These are phyloP conservation scores for Sialia sialis DNA, from an alignment of 2,113 vertebrate species.

Conservation along the genomic window DNA sequence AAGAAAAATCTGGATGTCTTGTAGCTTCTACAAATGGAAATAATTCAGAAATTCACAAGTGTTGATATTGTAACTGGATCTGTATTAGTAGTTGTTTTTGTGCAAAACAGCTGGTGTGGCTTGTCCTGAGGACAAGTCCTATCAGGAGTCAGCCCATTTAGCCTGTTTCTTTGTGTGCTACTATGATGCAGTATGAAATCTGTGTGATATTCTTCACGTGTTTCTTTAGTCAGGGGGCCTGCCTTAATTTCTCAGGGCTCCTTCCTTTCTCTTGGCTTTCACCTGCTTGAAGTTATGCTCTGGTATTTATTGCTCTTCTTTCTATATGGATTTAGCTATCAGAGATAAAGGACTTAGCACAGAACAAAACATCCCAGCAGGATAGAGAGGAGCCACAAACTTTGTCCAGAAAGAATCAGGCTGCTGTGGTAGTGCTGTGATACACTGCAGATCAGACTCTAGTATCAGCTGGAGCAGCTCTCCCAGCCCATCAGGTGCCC, in stretches of 20 bases:
- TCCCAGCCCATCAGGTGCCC: not conserved
- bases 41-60: not conserved
- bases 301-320: not conserved
- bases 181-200: not conserved
- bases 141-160: not conserved
- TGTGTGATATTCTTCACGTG: not conserved
- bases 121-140: not conserved
- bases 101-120: not conserved
- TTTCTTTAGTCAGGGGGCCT: not conserved
- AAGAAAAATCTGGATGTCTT: not conserved
- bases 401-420: not conserved
- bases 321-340: not conserved
- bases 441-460: not conserved
- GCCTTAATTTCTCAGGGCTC: not conserved
- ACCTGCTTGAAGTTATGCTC: not conserved
- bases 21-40: not conserved
- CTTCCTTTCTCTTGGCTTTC: not conserved
- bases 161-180: not conserved
- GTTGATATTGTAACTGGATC: not conserved
- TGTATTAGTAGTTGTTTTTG: not conserved
- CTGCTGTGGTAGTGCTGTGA: not conserved
- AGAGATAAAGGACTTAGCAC: not conserved
- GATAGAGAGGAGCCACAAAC: not conserved
- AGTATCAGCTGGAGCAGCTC: not conserved
- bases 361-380: not conserved